Percentiles rank a stretch among this genome's conserved stretches.
phyloP scores from a whole-genome alignment of 23 tunicate species.

The Halocynthia roretzi region DNA sequence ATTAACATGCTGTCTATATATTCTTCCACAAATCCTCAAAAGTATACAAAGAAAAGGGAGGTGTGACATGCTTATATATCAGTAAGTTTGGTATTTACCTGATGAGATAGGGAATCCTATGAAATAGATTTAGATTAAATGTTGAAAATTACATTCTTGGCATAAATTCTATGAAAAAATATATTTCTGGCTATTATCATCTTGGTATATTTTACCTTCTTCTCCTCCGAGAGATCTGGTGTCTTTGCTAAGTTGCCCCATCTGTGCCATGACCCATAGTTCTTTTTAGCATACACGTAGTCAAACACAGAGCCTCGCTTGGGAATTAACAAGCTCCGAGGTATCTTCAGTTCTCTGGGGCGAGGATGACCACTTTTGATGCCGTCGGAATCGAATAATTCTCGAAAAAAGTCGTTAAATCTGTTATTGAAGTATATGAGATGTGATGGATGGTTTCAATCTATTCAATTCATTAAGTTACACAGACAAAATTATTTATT shows the following conservation, averaged over 20 bases:
- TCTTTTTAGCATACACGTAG: constrained; percentile 76
- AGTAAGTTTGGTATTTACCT: constrained; percentile 9
- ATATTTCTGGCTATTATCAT: too few species aligned
- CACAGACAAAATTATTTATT: background rate
- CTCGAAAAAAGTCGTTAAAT: constrained; percentile 79
- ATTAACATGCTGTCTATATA: too few species aligned
- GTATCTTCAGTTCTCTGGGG: constrained; percentile 63
- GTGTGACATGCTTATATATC: too few species aligned
- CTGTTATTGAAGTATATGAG: constrained; percentile 2
- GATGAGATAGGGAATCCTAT: constrained; percentile 20
- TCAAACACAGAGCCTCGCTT: constrained; percentile 79
- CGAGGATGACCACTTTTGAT: constrained; percentile 54
- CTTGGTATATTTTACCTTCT: constrained; percentile 28
- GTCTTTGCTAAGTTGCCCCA: constrained; percentile 75
- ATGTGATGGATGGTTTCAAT: background rate
- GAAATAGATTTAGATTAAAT: background rate
- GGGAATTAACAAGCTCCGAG: constrained; percentile 65
- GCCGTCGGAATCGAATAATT: constrained; percentile 57
- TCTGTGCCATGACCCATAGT: constrained; percentile 84
- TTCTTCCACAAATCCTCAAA: too few species aligned
- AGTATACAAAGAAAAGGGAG: too few species aligned
- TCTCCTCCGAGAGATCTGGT: constrained; percentile 57
- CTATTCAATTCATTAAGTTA: too few species aligned
- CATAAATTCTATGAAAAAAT: background rate
- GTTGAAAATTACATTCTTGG: background rate